These are phyloP conservation scores for Ennomos quercinarius DNA, from an alignment of 2,888 invertebrate genomes.

Conservation along the genomic window DNA sequence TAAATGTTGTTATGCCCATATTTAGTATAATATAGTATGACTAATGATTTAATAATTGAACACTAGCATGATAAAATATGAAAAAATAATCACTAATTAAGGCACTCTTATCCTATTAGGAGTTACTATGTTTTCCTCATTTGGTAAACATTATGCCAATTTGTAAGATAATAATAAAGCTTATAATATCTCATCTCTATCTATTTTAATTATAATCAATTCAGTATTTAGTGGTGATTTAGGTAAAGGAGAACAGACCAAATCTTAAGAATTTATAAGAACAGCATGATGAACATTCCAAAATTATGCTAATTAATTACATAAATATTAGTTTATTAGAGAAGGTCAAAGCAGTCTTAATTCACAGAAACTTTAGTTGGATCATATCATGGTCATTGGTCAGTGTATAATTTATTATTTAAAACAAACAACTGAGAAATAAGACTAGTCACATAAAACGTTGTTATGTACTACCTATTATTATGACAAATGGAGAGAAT, in stretches of 20 bases:
- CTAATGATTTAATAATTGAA: slow-evolving; percentile 7
- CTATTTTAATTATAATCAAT: too few relatives aligned
- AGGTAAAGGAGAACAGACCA: too few relatives aligned
- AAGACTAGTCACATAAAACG: too few relatives aligned
- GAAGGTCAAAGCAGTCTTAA: slow-evolving; percentile 11
- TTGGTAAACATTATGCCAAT: slow-evolving; percentile 23
- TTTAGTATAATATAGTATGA: not conserved
- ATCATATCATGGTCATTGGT: slow-evolving; percentile 21
- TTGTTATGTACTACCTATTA: too few relatives aligned
- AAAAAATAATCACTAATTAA: slow-evolving; percentile 4
- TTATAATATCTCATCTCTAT: too few relatives aligned
- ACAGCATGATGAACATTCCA: not conserved
- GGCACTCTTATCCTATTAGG: slow-evolving; percentile 15
- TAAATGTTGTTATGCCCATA: slow-evolving; percentile 4
- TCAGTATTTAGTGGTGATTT: too few relatives aligned
- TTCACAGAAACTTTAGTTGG: slow-evolving; percentile 6
- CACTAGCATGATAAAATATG: slow-evolving; percentile 6
- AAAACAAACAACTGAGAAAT: too few relatives aligned
- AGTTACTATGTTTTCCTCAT: slow-evolving; percentile 24
- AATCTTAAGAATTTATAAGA: too few relatives aligned
- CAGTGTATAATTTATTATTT: slow-evolving; percentile 5
- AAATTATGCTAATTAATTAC: slow-evolving; percentile 26
- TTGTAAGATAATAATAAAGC: slow-evolving; percentile 14
- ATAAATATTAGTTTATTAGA: slow-evolving; percentile 14
- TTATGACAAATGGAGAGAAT: too few relatives aligned